Evolutionary conservation across 37 sponge, comb jelly and placozoan species (phyloP), one percentile per base, ranked within the genome.

Genomic region (Halichondria panicea): DNA sequence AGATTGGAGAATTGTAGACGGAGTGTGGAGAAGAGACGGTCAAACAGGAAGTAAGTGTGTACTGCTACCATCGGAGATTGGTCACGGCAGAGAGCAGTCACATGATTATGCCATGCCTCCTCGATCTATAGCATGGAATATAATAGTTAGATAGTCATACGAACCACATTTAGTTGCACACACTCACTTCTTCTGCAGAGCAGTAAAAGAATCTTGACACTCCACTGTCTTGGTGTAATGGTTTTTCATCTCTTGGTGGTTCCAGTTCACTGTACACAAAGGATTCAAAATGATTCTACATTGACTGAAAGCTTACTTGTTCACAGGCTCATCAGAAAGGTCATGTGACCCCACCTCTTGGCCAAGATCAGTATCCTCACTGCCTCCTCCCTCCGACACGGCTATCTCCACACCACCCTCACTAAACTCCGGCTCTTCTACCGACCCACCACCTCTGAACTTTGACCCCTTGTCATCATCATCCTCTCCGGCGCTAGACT

Each of bases 21-120:
- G 6, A 79, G 18, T 34, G 80, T 72, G 4, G 42, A 4, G 63
- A 90, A 84, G 36, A 94, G 58, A 35, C 79, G 75, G 37, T 64
- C 60, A 64, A 90, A 86, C 25, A 94, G 67, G 77, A 81, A 86
- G 70, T 79, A 71, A 36, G 91, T 94, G 77, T 94, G 71, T 31
- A 94, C 91, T 28, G 91, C 95, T 5, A 43, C 61, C 22, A 5
- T 40, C 4, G 60, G 65, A 6, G 56, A 65, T 46, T 69, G 87
- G 38, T 53, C 55, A 21, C 58, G 64, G 18, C 83, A 36, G 40
- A 88, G 72, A 33, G 54, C 43, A 0, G 63, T 12, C 53, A 92
- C 85, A 80, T 92, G 93, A 9, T 61, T 67, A 9, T 67, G 33
- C 93, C 93, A 92, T 64, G 50, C 37, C 32, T 78, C 78, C 38